Base-by-base conservation (phyloP, 2,797 vertebrate species). In the Euthynnus affinis region DNA sequence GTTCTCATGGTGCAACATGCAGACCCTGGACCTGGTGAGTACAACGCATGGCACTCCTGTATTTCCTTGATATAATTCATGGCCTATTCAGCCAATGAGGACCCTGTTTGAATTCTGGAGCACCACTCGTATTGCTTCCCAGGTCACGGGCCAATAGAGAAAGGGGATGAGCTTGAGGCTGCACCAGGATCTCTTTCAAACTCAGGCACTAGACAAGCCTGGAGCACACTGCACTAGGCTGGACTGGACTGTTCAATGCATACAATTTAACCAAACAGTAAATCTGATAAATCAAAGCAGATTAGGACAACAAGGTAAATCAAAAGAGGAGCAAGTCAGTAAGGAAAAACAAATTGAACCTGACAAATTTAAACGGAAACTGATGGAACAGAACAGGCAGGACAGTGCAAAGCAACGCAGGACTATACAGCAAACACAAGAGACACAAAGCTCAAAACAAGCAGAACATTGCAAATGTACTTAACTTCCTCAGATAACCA, bases 51-150 rank as follows among this genome's bases (percentile, higher is more conserved):
- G 85, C 76, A 67, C 90, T 85, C 91, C 92, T 82, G 71, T 91
- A 63, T 93, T 94, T 93, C 90, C 91, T 87, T 93, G 90, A 93
- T 93, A 94, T 91, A 93, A 92, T 92, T 94, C 93, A 95, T 73
- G 94, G 94, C 92, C 34, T 5, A 51, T 83, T 76, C 52, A 92
- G 91, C 94, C 93, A 77, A 91, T 93, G 94, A 94, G 92, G 92
- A 94, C 94, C 94, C 94, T 94, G 94, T 93, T 93, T 94, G 82
- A 88, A 82, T 88, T 90, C 88, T 82, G 91, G 91, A 93, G 91
- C 62, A 57, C 88, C 87, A 90, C 86, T 90, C 63, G 70, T 77
- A 40, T 84, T 71, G 75, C 90, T 83, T 87, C 78, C 81, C 91
- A 88, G 91, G 92, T 91, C 90, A 68, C 15, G 59, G 91, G 87